Evolutionary conservation across 2,888 invertebrate genomes (phyloP).

Genomic region (Mesorhabditis spiculigera): DNA sequence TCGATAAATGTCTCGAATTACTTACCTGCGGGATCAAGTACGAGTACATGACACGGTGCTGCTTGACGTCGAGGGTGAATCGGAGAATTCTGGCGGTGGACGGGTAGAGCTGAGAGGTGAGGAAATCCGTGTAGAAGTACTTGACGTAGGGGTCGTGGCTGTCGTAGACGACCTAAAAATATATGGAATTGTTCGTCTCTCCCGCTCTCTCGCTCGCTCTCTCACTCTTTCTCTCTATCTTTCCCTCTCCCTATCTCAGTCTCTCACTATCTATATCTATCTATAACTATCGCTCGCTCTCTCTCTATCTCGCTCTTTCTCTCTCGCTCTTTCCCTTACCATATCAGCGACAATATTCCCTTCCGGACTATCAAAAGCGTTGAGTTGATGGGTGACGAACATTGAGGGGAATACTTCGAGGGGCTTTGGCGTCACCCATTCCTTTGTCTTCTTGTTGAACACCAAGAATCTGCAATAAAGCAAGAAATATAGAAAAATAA

Average conservation of each 20-base stretch:
- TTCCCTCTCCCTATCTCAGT: neutral
- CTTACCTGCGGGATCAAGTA: slow-evolving; percentile 55
- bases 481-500: no score
- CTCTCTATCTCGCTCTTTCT: no score
- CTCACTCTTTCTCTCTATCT: no score
- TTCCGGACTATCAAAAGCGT: slow-evolving; percentile 53
- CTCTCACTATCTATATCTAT: no score
- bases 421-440: slow-evolving; percentile 51
- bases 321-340: slow-evolving; percentile 20
- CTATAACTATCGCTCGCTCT: no score
- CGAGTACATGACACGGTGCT: slow-evolving; percentile 54
- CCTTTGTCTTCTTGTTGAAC: slow-evolving; percentile 53
- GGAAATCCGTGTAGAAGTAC: slow-evolving; percentile 56
- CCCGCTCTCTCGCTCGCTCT: no score
- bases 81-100: slow-evolving; percentile 51
- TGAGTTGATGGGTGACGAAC: slow-evolving; percentile 58
- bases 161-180: slow-evolving; percentile 55
- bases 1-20: no score
- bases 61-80: slow-evolving; percentile 53
- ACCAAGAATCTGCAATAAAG: slow-evolving; percentile 49
- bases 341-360: slow-evolving; percentile 55
- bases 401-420: slow-evolving; percentile 57
- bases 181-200: no score
- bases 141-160: slow-evolving; percentile 57
- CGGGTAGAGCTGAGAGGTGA: slow-evolving; percentile 54